Percentiles rank a stretch among this genome's conserved stretches.
phyloP scores from a whole-genome alignment of 2,113 vertebrate species.

The Tiliqua scincoides region DNA sequence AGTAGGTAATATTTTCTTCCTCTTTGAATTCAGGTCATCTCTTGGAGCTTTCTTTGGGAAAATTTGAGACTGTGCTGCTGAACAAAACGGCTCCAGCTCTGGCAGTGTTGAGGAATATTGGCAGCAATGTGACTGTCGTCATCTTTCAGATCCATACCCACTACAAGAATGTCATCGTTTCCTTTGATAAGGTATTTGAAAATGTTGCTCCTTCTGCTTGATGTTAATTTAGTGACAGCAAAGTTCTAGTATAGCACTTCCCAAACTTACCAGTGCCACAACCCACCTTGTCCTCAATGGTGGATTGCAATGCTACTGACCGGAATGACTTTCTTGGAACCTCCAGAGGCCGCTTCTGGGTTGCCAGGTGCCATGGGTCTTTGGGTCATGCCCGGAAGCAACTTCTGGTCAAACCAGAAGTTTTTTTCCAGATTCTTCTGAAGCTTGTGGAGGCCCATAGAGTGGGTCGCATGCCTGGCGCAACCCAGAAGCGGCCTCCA shows the following conservation, averaged over 20 bases:
- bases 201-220: not conserved
- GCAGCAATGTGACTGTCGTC: conserved; percentile 80
- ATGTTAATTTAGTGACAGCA: not conserved
- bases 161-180: conserved; percentile 83
- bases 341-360: too few relatives aligned
- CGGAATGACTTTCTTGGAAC: too few relatives aligned
- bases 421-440: too few relatives aligned
- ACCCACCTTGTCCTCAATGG: too few relatives aligned
- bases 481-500: too few relatives aligned
- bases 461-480: too few relatives aligned
- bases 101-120: conserved; percentile 82
- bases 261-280: too few relatives aligned
- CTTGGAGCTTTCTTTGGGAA: conserved; percentile 83
- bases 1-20: not conserved
- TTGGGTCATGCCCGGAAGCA: too few relatives aligned
- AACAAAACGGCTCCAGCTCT: conserved; percentile 80
- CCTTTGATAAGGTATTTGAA: conserved; percentile 83
- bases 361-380: too few relatives aligned
- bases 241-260: not conserved
- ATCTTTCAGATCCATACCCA: conserved; percentile 91
- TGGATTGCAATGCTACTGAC: too few relatives aligned
- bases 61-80: conserved; percentile 86
- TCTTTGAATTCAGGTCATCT: conserved; percentile 79
- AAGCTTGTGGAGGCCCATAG: too few relatives aligned
- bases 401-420: too few relatives aligned